These are phyloP conservation scores for Silurus meridionalis DNA, from an alignment of 2,113 vertebrate genomes.

Conservation along the genomic window DNA sequence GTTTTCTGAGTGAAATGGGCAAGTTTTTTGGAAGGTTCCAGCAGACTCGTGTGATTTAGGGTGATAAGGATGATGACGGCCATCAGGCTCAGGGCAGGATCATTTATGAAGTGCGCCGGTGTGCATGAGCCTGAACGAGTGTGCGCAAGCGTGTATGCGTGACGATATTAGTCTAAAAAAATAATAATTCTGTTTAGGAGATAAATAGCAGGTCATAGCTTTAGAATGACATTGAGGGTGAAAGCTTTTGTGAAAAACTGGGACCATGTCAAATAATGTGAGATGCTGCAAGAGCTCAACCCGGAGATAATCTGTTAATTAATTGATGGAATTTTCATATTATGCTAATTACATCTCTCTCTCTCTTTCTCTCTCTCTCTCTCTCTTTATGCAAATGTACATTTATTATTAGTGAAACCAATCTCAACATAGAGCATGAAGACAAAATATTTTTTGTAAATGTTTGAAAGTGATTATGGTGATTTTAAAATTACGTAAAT, in stretches of 20 bases:
- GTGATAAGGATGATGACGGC: conserved; percentile 26
- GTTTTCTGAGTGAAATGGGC: neutral
- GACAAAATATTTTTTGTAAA: too few relatives aligned
- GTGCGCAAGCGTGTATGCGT: conserved; percentile 14
- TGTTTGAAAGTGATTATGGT: too few relatives aligned
- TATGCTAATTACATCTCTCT: too few relatives aligned
- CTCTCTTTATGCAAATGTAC: too few relatives aligned
- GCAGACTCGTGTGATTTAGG: conserved; percentile 26
- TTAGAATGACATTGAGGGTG: conserved; percentile 23
- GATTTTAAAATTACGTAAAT: too few relatives aligned
- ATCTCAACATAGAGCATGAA: too few relatives aligned
- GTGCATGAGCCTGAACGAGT: conserved; percentile 17
- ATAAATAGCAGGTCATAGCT: conserved; percentile 31
- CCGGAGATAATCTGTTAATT: neutral
- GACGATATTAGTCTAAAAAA: neutral
- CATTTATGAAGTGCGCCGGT: neutral
- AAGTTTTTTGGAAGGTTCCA: neutral
- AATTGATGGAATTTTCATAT: neutral
- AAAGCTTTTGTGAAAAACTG: neutral
- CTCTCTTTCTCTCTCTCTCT: too few relatives aligned
- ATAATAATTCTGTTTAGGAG: conserved; percentile 7
- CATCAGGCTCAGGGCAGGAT: conserved; percentile 12
- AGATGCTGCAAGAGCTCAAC: neutral
- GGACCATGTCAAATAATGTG: neutral
- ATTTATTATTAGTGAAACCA: too few relatives aligned